phyloP scores from a whole-genome alignment of 2,888 invertebrate genomes.

The Mylabris sibirica region DNA sequence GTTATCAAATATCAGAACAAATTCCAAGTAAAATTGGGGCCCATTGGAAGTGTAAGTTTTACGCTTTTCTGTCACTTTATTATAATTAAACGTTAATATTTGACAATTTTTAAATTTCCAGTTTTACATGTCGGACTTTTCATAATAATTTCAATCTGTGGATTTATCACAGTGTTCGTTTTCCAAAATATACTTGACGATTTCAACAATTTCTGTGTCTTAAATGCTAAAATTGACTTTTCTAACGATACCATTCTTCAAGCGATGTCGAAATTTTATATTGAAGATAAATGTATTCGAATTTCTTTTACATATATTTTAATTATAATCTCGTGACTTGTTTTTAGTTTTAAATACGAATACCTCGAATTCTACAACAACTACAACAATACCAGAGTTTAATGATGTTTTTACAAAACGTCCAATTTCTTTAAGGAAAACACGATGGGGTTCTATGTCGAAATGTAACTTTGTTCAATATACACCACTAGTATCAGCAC shows the following conservation, averaged over 20 bases:
- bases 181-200: slow-evolving; percentile 13
- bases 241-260: neutral
- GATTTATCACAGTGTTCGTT: slow-evolving; percentile 22
- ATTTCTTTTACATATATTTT: neutral
- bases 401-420: neutral
- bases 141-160: slow-evolving; percentile 14
- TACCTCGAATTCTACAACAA: neutral
- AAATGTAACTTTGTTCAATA: slow-evolving; percentile 23
- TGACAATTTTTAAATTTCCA: slow-evolving; percentile 17
- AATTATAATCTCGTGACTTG: neutral
- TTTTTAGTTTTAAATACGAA: neutral
- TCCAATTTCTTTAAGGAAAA: slow-evolving; percentile 18
- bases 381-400: neutral
- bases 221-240: slow-evolving; percentile 24
- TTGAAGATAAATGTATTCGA: neutral
- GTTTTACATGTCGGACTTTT: slow-evolving; percentile 16
- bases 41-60: slow-evolving; percentile 24
- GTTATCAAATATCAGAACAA: slow-evolving; percentile 26
- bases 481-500: slow-evolving; percentile 21
- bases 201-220: slow-evolving; percentile 24
- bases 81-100: neutral
- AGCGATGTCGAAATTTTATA: neutral
- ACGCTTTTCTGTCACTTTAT: neutral
- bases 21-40: slow-evolving; percentile 8
- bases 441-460: slow-evolving; percentile 18